Percentiles rank a stretch among this genome's conserved stretches.
Evolutionary conservation across 2,113 vertebrate genomes (phyloP).

Genomic region (Thunnus thynnus): DNA sequence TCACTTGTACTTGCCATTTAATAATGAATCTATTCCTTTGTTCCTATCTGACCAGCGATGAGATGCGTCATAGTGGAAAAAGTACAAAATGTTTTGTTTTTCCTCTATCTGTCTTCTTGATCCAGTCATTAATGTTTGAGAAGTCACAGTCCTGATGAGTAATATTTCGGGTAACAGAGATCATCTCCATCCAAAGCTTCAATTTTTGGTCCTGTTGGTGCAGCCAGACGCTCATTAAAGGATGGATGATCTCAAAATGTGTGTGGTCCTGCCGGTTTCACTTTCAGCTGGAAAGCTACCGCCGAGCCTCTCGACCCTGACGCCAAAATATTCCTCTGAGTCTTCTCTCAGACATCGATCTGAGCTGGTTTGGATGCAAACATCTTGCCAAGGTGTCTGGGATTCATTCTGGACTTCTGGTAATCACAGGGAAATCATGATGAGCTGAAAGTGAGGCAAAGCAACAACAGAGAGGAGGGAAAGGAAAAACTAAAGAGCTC

Average conservation of each 20-base stretch:
- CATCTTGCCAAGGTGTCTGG: conserved; percentile 12
- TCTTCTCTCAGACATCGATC: not conserved
- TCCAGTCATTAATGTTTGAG: no score
- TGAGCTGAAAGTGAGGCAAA: not conserved
- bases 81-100: no score
- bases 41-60: no score
- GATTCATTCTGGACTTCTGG: conserved; percentile 11
- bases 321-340: not conserved
- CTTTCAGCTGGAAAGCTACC: not conserved
- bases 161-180: no score
- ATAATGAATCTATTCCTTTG: no score
- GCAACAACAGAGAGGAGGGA: not conserved
- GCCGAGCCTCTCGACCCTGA: not conserved
- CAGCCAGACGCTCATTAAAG: not conserved
- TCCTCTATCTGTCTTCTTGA: no score
- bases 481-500: no score
- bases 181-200: not conserved
- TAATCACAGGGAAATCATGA: not conserved
- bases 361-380: not conserved
- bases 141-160: no score
- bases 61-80: no score
- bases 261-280: conserved; percentile 10
- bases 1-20: no score
- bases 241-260: not conserved
- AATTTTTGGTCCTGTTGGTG: not conserved